A percentile compares a stretch with the other conserved stretches of the same genome.
These are phyloP conservation scores for Pteropus alecto DNA, from an alignment of 2,113 vertebrate genomes.

Conservation along the genomic window DNA sequence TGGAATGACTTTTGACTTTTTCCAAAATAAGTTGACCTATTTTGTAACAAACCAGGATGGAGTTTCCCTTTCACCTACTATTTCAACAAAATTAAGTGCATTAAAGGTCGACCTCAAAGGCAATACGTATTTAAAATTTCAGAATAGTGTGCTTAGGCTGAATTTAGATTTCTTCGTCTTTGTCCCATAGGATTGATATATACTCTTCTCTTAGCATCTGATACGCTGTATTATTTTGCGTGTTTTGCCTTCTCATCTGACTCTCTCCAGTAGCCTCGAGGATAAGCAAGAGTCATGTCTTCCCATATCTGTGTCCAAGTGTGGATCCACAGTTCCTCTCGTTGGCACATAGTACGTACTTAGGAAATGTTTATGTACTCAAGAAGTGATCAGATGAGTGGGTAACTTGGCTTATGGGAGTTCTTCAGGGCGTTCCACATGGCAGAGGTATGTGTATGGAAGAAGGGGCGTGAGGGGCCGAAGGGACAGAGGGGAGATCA, in stretches of 20 bases:
- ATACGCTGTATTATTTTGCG: not conserved
- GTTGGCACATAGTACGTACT: not conserved
- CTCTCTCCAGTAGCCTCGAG: not conserved
- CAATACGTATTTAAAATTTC: not conserved
- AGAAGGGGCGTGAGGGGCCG: not conserved
- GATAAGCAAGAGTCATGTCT: not conserved
- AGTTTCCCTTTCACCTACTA: slow-evolving; percentile 14
- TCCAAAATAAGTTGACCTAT: not conserved
- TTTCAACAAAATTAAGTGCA: not conserved
- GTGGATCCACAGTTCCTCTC: not conserved
- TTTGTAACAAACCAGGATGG: not conserved
- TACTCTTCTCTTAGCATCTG: not conserved
- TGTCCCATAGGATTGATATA: not conserved
- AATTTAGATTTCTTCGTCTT: not conserved
- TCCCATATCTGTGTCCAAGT: not conserved
- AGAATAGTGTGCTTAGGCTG: not conserved
- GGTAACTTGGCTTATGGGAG: not conserved
- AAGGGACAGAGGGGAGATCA: not conserved
- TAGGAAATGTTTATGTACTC: not conserved
- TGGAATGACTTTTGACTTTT: slow-evolving; percentile 25
- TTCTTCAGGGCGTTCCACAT: not conserved
- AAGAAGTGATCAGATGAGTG: not conserved
- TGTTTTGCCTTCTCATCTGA: not conserved
- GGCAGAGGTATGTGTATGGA: not conserved
- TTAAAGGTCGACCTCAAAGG: not conserved